Percentiles rank a stretch among this genome's conserved stretches.
These are phyloP conservation scores for Anguilla pacifica DNA, from an alignment of 2,797 vertebrate species.

Conservation along the genomic window DNA sequence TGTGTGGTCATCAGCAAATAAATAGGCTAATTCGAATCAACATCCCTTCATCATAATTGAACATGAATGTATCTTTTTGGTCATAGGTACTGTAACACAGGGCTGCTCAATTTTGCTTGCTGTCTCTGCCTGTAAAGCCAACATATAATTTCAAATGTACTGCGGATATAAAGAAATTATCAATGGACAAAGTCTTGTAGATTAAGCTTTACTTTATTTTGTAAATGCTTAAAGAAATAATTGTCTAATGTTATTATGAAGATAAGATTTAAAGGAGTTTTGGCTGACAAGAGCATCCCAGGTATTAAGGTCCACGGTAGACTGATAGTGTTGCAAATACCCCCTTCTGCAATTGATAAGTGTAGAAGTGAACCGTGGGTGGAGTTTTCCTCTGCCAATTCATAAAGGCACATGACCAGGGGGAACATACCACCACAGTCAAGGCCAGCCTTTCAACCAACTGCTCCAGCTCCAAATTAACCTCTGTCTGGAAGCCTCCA, in stretches of 20 bases:
- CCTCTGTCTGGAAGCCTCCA: constrained; percentile 51
- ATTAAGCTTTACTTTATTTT: background rate
- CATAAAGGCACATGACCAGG: constrained; percentile 53
- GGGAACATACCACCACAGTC: constrained; percentile 51
- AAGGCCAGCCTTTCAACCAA: constrained; percentile 49
- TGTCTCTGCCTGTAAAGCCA: too few relatives aligned
- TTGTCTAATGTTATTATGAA: background rate
- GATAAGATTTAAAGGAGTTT: background rate
- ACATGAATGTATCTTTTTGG: too few relatives aligned
- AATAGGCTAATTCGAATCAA: too few relatives aligned
- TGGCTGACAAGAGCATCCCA: background rate
- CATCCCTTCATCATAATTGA: too few relatives aligned
- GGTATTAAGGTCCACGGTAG: constrained; percentile 13
- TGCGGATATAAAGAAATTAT: too few relatives aligned
- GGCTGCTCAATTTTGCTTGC: too few relatives aligned
- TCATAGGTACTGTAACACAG: too few relatives aligned
- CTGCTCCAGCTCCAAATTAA: constrained; percentile 43
- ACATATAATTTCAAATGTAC: too few relatives aligned
- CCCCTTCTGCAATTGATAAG: constrained; percentile 46
- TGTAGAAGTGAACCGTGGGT: constrained; percentile 52
- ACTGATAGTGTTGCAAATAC: background rate
- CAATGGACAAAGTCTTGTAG: background rate
- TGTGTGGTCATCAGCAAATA: too few relatives aligned
- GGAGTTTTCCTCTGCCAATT: constrained; percentile 55
- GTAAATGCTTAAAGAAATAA: too few relatives aligned